Evolutionary conservation across 2,113 vertebrate genomes (phyloP).

Genomic region (Dicrurus megarhynchus): DNA sequence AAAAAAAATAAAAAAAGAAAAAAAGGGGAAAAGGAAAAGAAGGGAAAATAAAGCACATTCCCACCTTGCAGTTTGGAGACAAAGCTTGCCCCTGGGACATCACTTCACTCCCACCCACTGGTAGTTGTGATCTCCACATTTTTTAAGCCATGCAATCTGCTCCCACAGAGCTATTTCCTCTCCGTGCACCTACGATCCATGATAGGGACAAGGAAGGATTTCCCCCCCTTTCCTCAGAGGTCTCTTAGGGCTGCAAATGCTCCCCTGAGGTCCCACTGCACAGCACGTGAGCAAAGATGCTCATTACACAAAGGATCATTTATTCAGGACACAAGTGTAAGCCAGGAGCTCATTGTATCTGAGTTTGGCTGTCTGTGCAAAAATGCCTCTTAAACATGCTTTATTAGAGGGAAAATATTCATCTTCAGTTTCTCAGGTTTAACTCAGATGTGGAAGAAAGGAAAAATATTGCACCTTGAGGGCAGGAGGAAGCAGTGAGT

Average conservation of each 20-base stretch:
- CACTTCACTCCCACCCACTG: neutral
- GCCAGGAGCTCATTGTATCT: neutral
- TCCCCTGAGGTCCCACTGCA: neutral
- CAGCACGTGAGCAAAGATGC: neutral
- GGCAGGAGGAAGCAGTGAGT: neutral
- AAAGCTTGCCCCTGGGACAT: neutral
- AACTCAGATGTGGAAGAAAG: neutral
- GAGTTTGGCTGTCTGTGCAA: neutral
- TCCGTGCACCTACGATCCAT: neutral
- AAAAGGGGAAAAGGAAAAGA: fast-evolving
- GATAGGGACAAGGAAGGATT: neutral
- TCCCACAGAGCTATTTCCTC: neutral
- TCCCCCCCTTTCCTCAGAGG: neutral
- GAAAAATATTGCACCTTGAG: neutral
- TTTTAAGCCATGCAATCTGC: neutral
- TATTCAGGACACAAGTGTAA: neutral
- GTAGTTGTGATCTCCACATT: neutral
- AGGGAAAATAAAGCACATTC: neutral
- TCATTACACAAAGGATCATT: neutral
- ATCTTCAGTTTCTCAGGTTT: neutral
- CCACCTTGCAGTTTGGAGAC: neutral
- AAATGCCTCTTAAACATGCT: neutral
- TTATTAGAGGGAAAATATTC: neutral
- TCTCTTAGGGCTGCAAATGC: neutral
- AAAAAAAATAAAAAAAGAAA: neutral